Base-by-base conservation (phyloP, 2,113 vertebrate species). In the Myotis brandtii region DNA sequence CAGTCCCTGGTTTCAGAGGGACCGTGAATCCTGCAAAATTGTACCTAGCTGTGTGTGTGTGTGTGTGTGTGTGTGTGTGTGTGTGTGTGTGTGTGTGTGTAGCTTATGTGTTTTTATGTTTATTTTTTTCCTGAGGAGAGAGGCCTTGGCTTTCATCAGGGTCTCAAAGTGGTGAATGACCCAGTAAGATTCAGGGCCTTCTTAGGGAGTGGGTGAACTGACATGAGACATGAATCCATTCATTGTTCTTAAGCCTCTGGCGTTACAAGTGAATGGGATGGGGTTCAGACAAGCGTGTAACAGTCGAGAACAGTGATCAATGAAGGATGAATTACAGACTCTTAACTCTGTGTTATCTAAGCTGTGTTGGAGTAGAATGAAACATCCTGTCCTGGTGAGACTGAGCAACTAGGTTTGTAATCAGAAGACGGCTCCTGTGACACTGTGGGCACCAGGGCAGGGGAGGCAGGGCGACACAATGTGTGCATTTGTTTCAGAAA, bases 271-370 rank as follows among this genome's bases (percentile, higher is more conserved):
- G 85, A 66, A 18, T 16, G 48, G 72, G 18, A 30, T 10, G n/a
- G 16, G 30, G 27, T 70, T 95, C 88, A 77, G 67, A 52, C 46
- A 72, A 92, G 70, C 4, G 0, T 67, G 32, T 72, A 67, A 87
- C 40, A n/a, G 34, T 86, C 59, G 23, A 67, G 91, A 93, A 66
- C 87, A 64, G 11, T 46, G 92, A 70, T 91, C 89, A 79, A 34
- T 50, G 77, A 89, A 92, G 77, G 95, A 72, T 97, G 82, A 79
- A 91, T 96, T 95, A 86, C 93, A 79, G 27, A 82, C 43, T 79
- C 94, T 86, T 64, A 62, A 77, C 85, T 86, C 88, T 32, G n/a
- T 88, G 82, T 94, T 91, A 97, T 94, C 96, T 97, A 89, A 95
- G 54, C 89, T 77, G n/a, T 21, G 92, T 10, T 62, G 56, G 85